These are phyloP conservation scores for Lepidotrigona ventralis DNA, from an alignment of 1,140 invertebrate species.

Conservation along the genomic window DNA sequence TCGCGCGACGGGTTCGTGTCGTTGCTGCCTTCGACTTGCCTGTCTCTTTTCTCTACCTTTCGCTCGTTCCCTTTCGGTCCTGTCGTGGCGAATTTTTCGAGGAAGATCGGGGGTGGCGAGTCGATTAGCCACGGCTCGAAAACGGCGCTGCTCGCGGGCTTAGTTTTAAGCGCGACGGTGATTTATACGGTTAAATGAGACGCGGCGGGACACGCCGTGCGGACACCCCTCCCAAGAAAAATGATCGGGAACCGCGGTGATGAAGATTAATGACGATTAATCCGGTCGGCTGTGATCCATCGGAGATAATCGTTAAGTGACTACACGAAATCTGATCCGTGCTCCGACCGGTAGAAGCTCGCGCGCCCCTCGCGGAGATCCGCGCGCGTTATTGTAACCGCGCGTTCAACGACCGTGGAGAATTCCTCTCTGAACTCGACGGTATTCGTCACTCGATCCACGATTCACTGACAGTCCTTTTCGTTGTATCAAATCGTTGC, in stretches of 20 bases:
- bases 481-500: background rate
- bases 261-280: constrained; percentile 62
- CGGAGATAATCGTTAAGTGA: constrained; percentile 62
- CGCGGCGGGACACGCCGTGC: constrained; percentile 22
- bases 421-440: background rate
- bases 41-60: background rate
- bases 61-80: too few species aligned
- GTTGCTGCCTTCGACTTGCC: background rate
- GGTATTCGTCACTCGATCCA: background rate
- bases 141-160: constrained; percentile 17
- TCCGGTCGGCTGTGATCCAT: constrained; percentile 43
- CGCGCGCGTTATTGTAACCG: background rate
- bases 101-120: background rate
- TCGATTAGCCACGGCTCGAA: constrained; percentile 28
- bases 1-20: constrained; percentile 38
- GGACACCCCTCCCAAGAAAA: constrained; percentile 35
- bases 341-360: background rate
- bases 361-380: background rate
- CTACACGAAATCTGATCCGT: constrained; percentile 69
- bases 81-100: background rate
- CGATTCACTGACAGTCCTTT: background rate
- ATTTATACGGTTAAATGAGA: constrained; percentile 56
- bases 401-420: constrained; percentile 8
- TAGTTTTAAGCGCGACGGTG: constrained; percentile 41
- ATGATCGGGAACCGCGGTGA: constrained; percentile 46